phyloP scores from a whole-genome alignment of 2,797 vertebrate species.

The Onychomys torridus region DNA sequence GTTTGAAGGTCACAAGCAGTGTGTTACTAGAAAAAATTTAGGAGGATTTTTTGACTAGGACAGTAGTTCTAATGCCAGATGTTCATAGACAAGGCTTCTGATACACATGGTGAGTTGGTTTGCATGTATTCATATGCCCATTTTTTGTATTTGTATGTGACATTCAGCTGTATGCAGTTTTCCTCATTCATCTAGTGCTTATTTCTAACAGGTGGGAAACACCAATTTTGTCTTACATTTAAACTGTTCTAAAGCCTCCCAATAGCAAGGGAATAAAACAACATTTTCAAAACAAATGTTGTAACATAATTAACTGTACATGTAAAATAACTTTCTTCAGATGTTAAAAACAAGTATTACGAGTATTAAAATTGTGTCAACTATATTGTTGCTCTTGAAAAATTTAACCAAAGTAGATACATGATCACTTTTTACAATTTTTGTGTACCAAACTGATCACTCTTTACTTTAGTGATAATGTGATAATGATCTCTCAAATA shows the following conservation, averaged over 20 bases:
- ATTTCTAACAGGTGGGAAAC: slow-evolving; percentile 55
- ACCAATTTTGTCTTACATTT: slow-evolving; percentile 17
- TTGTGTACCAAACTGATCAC: neutral
- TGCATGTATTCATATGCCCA: neutral
- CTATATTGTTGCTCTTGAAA: slow-evolving; percentile 14
- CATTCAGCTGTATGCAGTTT: neutral
- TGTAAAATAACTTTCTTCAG: slow-evolving; percentile 52
- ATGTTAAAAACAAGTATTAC: slow-evolving; percentile 66
- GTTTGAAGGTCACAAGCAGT: neutral
- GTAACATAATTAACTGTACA: slow-evolving; percentile 23
- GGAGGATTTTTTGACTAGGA: slow-evolving; percentile 21
- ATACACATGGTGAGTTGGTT: neutral
- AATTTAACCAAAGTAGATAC: slow-evolving; percentile 10
- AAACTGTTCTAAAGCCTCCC: slow-evolving; percentile 60
- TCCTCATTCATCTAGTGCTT: slow-evolving; percentile 12
- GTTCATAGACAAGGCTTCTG: neutral
- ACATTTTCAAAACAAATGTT: slow-evolving; percentile 58
- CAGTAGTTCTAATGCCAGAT: neutral
- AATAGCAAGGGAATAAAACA: slow-evolving; percentile 28
- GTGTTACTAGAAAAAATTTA: neutral
- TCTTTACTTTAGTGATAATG: slow-evolving; percentile 42
- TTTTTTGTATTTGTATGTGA: neutral
- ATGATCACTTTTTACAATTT: neutral
- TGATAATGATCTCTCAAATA: neutral
- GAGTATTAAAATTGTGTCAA: slow-evolving; percentile 13